A percentile compares a stretch with the other conserved stretches of the same genome.
Evolutionary conservation across 1,140 invertebrate genomes (phyloP).

Genomic region (Aradophagus sp.): DNA sequence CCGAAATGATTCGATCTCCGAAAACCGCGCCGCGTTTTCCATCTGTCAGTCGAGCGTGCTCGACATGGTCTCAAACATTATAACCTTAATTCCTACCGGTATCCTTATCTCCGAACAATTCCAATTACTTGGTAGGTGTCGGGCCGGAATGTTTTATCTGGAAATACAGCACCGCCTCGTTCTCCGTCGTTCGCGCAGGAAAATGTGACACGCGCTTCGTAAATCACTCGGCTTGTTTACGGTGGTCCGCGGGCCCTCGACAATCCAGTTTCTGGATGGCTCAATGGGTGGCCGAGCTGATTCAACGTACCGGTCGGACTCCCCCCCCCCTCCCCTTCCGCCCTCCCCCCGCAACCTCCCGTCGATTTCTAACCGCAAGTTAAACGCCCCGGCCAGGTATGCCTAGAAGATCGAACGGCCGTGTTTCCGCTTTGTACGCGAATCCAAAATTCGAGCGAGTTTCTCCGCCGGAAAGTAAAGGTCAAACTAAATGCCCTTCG

Average conservation of each 20-base stretch:
- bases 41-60: no score
- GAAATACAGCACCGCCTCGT: slow-evolving; percentile 14
- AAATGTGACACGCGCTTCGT: slow-evolving; percentile 49
- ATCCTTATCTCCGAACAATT: slow-evolving; percentile 45
- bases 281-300: slow-evolving; percentile 57
- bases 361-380: slow-evolving; percentile 32
- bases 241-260: slow-evolving; percentile 56
- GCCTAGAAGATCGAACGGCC: slow-evolving; percentile 11
- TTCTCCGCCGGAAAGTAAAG: no score
- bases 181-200: slow-evolving; percentile 25
- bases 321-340: slow-evolving; percentile 17
- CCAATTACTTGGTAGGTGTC: slow-evolving; percentile 55
- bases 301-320: slow-evolving; percentile 33
- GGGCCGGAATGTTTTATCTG: slow-evolving; percentile 46
- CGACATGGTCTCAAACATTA: slow-evolving; percentile 15
- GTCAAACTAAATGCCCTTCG: no score
- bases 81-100: slow-evolving; percentile 28
- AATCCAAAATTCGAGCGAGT: no score
- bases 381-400: slow-evolving; percentile 46
- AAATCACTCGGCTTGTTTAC: slow-evolving; percentile 60
- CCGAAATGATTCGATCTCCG: no score
- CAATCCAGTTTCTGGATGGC: slow-evolving; percentile 61
- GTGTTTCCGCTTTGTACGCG: slow-evolving; percentile 22
- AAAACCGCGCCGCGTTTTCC: no score
- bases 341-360: slow-evolving; percentile 13